Conservation (phyloP, 1,140 invertebrate species). For the Euwallacea similis region DNA sequence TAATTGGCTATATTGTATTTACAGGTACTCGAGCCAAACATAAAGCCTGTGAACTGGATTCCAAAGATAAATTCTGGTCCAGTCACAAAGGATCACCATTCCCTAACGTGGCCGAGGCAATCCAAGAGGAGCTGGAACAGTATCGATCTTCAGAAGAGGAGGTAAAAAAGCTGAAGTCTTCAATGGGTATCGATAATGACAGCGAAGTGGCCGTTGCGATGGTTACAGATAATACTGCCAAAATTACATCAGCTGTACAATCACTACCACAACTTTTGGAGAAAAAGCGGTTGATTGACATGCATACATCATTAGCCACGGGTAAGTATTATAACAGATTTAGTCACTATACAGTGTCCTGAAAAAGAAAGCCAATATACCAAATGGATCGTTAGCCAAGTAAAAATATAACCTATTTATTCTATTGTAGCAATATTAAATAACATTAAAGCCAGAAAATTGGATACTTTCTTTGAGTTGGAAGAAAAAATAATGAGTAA, state of each 20-base stretch:
- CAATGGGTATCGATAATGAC: slow-evolving; percentile 85
- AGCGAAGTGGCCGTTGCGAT: slow-evolving; percentile 75
- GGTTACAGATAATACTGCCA: slow-evolving; percentile 92
- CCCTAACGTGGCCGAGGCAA: slow-evolving; percentile 95
- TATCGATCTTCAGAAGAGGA: slow-evolving; percentile 93
- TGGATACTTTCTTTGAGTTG: slow-evolving; percentile 96
- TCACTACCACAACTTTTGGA: slow-evolving; percentile 95
- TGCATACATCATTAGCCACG: slow-evolving; percentile 98
- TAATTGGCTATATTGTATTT: background rate
- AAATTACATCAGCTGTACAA: slow-evolving; percentile 91
- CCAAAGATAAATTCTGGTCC: slow-evolving; percentile 88
- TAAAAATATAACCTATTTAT: background rate
- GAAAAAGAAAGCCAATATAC: background rate
- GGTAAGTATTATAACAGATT: slow-evolving; percentile 54
- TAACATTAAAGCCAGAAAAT: slow-evolving; percentile 84
- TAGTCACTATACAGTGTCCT: background rate
- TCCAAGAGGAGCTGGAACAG: slow-evolving; percentile 96
- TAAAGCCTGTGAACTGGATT: slow-evolving; percentile 88
- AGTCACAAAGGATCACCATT: slow-evolving; percentile 96
- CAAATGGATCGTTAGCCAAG: background rate
- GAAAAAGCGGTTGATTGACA: slow-evolving; percentile 96
- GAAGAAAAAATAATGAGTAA: slow-evolving; percentile 97
- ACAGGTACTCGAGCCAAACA: slow-evolving; percentile 71
- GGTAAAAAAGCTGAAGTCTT: slow-evolving; percentile 90
- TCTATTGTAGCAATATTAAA: slow-evolving; percentile 70